These are phyloP conservation scores for Penelope pileata DNA, from an alignment of 2,113 vertebrate species.

Conservation along the genomic window DNA sequence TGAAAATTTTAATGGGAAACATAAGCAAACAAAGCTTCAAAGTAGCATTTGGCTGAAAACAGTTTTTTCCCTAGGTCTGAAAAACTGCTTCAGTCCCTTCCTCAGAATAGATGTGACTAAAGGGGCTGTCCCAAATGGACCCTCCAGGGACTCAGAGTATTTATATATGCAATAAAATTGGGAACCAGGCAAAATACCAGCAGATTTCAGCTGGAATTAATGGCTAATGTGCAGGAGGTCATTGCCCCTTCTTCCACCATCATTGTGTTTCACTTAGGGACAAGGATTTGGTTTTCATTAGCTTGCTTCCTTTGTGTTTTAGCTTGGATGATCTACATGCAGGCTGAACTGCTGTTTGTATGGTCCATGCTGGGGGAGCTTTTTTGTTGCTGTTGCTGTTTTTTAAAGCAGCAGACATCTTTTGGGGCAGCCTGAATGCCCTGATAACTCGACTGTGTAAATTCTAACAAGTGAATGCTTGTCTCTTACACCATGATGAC, in stretches of 20 bases:
- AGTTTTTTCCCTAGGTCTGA: neutral
- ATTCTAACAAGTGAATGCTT: neutral
- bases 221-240: neutral
- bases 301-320: neutral
- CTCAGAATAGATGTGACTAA: neutral
- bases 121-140: neutral
- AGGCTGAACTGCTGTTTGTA: neutral
- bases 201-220: neutral
- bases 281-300: accelerated
- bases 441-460: neutral
- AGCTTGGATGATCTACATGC: neutral
- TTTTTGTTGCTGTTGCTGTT: neutral
- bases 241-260: neutral
- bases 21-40: neutral
- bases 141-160: neutral
- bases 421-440: neutral
- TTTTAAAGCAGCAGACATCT: neutral
- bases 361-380: accelerated
- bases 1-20: neutral
- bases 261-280: neutral
- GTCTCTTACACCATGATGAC: neutral
- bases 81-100: neutral
- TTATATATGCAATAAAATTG: neutral
- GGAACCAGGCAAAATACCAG: neutral
- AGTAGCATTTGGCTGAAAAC: neutral